Percentiles rank a stretch among this genome's conserved stretches.
phyloP scores from a whole-genome alignment of 2,113 vertebrate species.

The Charina bottae region DNA sequence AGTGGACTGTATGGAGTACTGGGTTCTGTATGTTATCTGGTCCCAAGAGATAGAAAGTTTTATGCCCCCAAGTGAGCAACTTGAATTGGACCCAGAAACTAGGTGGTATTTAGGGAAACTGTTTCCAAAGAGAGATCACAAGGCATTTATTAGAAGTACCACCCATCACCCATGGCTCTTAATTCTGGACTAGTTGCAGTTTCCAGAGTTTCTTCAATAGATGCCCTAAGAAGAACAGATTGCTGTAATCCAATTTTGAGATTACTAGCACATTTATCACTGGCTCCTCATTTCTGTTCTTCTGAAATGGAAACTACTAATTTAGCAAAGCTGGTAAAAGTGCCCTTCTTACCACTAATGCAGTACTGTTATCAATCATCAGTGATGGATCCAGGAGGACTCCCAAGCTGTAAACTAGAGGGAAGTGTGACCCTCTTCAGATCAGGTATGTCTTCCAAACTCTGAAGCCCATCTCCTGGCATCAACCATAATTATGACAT shows the following conservation, averaged over 20 bases:
- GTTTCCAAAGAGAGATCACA: not conserved
- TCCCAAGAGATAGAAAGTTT: not conserved
- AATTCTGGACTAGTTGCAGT: not conserved
- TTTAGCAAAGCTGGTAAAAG: not conserved
- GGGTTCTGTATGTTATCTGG: not conserved
- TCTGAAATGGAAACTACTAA: not conserved
- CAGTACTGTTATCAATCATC: not conserved
- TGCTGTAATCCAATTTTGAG: not conserved
- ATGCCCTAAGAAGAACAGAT: not conserved
- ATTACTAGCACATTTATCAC: not conserved
- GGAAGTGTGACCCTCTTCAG: not conserved
- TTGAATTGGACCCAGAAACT: not conserved
- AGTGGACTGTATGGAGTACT: not conserved
- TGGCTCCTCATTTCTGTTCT: not conserved
- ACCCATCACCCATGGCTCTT: not conserved
- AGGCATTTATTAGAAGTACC: not conserved
- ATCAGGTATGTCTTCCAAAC: not conserved
- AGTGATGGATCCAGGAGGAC: not conserved
- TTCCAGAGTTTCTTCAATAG: not conserved
- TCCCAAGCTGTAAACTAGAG: not conserved
- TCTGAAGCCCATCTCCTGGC: not conserved
- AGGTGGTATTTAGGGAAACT: not conserved
- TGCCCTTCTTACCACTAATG: not conserved
- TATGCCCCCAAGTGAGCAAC: not conserved
- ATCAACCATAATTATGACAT: not conserved